Percentiles rank a stretch among this genome's conserved stretches.
These are phyloP conservation scores for Phylloscopus whistleri DNA, from an alignment of 2,113 vertebrate genomes.

Conservation along the genomic window DNA sequence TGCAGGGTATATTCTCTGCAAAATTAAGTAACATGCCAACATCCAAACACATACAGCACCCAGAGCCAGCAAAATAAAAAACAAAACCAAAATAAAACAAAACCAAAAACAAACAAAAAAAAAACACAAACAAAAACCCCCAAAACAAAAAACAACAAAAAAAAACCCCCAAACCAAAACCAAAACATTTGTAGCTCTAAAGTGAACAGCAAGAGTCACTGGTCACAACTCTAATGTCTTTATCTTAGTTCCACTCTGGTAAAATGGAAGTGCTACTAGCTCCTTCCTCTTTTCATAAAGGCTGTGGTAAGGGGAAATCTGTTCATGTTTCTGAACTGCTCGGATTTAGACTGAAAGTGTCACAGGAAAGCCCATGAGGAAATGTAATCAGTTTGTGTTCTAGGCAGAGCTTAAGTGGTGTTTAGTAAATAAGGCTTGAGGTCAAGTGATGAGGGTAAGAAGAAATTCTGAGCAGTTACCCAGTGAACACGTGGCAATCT, in stretches of 20 bases:
- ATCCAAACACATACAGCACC: background rate
- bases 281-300: constrained; percentile 3
- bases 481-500: background rate
- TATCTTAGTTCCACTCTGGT: background rate
- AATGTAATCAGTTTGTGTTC: constrained; percentile 23
- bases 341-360: constrained; percentile 19
- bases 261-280: background rate
- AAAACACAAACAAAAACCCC: too few relatives aligned
- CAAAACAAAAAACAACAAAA: too few relatives aligned
- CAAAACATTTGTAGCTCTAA: background rate
- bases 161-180: background rate
- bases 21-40: background rate
- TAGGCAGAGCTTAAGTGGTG: constrained; percentile 29
- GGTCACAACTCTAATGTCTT: background rate
- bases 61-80: background rate
- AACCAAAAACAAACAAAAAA: too few relatives aligned
- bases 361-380: constrained; percentile 33
- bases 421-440: constrained; percentile 47
- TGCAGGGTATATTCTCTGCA: background rate
- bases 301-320: background rate
- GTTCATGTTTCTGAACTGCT: background rate
- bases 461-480: background rate
- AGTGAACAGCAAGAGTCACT: background rate
- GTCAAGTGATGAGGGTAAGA: constrained; percentile 34
- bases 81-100: background rate